These are phyloP conservation scores for Periophthalmus modestus DNA, from an alignment of 2,113 vertebrate species.

Conservation along the genomic window DNA sequence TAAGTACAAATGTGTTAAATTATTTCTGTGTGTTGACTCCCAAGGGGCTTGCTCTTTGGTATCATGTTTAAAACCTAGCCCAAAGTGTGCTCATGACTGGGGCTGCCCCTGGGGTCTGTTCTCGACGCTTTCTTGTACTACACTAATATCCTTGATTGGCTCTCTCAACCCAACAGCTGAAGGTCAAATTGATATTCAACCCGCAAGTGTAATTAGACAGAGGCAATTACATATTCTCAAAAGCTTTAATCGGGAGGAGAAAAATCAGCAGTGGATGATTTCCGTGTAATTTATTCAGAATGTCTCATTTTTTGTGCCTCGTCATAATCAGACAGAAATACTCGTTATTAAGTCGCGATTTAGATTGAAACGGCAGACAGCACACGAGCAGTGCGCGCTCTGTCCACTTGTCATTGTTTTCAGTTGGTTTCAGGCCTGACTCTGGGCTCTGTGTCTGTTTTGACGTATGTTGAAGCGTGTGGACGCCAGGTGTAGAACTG, in stretches of 20 bases:
- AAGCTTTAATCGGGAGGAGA: slow-evolving; percentile 71
- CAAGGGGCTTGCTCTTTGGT: slow-evolving; percentile 71
- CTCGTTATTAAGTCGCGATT: slow-evolving; percentile 51
- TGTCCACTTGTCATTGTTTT: slow-evolving; percentile 41
- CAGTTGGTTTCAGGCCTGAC: slow-evolving; percentile 37
- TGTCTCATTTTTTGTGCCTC: slow-evolving; percentile 61
- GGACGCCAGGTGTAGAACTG: slow-evolving; percentile 44
- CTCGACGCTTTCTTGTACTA: slow-evolving; percentile 81
- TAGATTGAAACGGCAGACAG: slow-evolving; percentile 29
- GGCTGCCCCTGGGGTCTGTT: slow-evolving; percentile 85
- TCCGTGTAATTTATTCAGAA: slow-evolving; percentile 77
- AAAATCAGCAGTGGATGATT: slow-evolving; percentile 74
- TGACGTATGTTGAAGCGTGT: slow-evolving; percentile 48
- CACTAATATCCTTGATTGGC: slow-evolving; percentile 88
- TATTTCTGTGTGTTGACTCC: slow-evolving; percentile 75
- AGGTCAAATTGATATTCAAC: slow-evolving; percentile 91
- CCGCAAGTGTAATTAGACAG: slow-evolving; percentile 84
- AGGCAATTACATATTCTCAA: slow-evolving; percentile 79
- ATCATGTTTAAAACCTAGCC: slow-evolving; percentile 77
- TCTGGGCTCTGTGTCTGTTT: slow-evolving; percentile 47
- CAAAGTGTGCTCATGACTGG: slow-evolving; percentile 79
- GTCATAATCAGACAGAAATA: slow-evolving; percentile 66
- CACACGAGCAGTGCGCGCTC: slow-evolving; percentile 36
- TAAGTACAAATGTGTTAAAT: slow-evolving; percentile 78
- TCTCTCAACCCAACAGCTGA: slow-evolving; percentile 86